phyloP scores from a whole-genome alignment of 2,888 invertebrate species.

The Drosophila koepferae region DNA sequence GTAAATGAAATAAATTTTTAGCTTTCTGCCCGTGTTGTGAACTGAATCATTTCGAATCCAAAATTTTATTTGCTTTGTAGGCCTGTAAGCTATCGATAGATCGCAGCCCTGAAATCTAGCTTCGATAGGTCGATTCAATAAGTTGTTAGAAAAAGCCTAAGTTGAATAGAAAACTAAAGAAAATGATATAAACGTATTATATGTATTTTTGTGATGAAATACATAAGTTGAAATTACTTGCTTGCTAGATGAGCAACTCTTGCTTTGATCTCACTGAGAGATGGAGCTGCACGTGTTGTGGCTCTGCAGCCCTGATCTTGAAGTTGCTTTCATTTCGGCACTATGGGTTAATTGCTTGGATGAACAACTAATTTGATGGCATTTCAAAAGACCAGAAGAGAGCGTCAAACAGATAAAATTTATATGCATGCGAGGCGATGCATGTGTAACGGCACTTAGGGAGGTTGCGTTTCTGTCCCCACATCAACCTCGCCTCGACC shows the following conservation, averaged over 20 bases:
- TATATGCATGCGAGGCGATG: constrained; percentile 68
- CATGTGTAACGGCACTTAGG: constrained; percentile 79
- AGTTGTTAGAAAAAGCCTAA: no score
- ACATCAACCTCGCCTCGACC: not conserved
- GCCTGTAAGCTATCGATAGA: no score
- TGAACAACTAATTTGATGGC: constrained; percentile 82
- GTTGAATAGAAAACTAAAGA: no score
- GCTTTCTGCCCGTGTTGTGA: no score
- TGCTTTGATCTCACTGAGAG: not conserved
- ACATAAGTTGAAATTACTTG: no score
- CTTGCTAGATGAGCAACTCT: not conserved
- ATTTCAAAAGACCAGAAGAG: constrained; percentile 71
- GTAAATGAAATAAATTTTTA: no score
- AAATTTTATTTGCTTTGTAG: no score
- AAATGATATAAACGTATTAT: no score
- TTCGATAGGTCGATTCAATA: no score
- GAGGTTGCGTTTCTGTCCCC: constrained; percentile 8
- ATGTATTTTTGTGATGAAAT: no score
- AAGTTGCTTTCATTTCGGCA: constrained; percentile 39
- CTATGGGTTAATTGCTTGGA: constrained; percentile 79
- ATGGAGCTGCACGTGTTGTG: not conserved
- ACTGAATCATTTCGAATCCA: no score
- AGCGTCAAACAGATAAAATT: constrained; percentile 72
- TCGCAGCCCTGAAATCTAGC: no score
- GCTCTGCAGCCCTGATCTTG: constrained; percentile 45